phyloP scores from a whole-genome alignment of 2,888 invertebrate species.

The Idaea aversata region DNA sequence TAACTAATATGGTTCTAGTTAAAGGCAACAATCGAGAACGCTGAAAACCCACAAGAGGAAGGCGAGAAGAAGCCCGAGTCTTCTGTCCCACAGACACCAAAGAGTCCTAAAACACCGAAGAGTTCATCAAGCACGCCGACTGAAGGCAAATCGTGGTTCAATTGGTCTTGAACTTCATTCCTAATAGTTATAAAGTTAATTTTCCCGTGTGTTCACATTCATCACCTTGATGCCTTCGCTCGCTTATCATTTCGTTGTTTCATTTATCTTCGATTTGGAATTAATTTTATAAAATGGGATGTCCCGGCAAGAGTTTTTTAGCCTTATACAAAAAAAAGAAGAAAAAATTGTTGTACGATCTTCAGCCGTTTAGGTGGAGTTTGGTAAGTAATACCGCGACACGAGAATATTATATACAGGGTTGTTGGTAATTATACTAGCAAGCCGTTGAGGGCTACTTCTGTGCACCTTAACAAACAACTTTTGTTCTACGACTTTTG shows the following conservation, averaged over 20 bases:
- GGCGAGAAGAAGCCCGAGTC: slow-evolving; percentile 52
- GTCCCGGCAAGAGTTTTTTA: no score
- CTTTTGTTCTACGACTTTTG: no score
- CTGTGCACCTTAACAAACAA: no score
- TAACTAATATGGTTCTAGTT: slow-evolving; percentile 63
- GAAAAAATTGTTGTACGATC: no score
- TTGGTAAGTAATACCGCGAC: no score
- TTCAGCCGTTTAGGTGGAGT: no score
- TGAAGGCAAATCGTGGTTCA: slow-evolving; percentile 78
- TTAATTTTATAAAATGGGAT: background rate
- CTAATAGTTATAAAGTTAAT: background rate
- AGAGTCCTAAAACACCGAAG: slow-evolving; percentile 47
- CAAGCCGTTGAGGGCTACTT: no score
- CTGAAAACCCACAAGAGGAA: slow-evolving; percentile 38
- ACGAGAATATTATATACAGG: no score
- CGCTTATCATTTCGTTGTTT: background rate
- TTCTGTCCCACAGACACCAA: slow-evolving; percentile 33
- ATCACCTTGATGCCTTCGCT: background rate
- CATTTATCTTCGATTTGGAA: background rate
- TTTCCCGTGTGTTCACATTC: background rate
- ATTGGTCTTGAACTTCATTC: slow-evolving; percentile 67
- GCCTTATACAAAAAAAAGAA: no score
- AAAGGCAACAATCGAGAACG: slow-evolving; percentile 55
- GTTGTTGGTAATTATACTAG: no score
- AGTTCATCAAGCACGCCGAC: slow-evolving; percentile 55